A percentile compares a stretch with the other conserved stretches of the same genome.
These are phyloP conservation scores for Selenia dentaria DNA, from an alignment of 2,888 invertebrate genomes.

Conservation along the genomic window DNA sequence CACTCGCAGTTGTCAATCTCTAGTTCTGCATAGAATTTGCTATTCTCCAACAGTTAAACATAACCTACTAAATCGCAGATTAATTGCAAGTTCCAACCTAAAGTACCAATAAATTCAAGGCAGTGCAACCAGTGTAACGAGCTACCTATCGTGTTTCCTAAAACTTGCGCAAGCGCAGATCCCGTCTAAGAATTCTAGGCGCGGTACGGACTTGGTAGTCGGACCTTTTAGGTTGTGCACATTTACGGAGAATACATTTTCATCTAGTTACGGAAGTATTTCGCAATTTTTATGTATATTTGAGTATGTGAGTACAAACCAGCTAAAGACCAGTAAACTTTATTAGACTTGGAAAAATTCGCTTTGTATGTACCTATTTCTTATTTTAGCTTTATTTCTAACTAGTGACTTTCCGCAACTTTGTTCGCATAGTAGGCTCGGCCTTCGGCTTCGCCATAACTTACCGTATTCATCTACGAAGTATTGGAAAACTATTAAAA, in stretches of 20 bases:
- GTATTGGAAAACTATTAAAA: too few species aligned
- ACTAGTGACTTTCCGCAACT: too few species aligned
- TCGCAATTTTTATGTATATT: conserved; percentile 11
- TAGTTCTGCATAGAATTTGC: too few species aligned
- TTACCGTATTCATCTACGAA: too few species aligned
- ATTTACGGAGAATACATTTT: conserved; percentile 21
- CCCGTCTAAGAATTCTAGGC: conserved; percentile 62
- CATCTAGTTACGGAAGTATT: conserved; percentile 24
- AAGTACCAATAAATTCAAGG: conserved; percentile 4
- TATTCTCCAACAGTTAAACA: neutral
- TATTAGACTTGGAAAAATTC: too few species aligned
- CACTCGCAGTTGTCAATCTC: too few species aligned
- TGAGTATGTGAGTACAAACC: too few species aligned
- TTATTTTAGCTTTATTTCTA: too few species aligned
- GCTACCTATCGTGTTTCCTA: conserved; percentile 46
- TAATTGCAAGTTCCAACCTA: neutral
- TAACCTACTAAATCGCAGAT: neutral
- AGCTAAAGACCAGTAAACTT: too few species aligned
- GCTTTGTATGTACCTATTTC: too few species aligned
- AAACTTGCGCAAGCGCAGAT: conserved; percentile 58
- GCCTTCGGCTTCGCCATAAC: too few species aligned
- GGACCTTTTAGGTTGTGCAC: conserved; percentile 38
- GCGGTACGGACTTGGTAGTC: conserved; percentile 45
- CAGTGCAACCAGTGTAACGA: conserved; percentile 2
- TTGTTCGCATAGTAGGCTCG: too few species aligned